These are phyloP conservation scores for Cetoscarus ocellatus DNA, from an alignment of 2,797 vertebrate genomes.

Conservation along the genomic window DNA sequence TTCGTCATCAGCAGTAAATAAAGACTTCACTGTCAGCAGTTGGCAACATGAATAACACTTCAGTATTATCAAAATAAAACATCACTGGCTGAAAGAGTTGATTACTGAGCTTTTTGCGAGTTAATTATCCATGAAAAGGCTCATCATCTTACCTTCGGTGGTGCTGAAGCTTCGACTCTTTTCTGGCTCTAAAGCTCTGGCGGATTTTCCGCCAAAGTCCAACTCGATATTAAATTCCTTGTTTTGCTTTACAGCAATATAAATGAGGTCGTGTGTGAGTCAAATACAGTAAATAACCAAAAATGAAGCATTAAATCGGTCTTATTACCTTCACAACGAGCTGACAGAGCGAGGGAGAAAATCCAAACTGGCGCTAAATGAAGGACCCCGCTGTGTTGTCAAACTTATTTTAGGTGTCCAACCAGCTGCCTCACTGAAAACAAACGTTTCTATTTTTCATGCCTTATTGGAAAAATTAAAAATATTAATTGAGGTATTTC, in stretches of 20 bases:
- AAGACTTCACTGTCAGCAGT: background rate
- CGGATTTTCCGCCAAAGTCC: background rate
- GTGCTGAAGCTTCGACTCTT: background rate
- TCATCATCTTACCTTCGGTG: constrained; percentile 18
- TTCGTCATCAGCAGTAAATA: too few species aligned
- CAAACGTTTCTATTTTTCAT: too few species aligned
- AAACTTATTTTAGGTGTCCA: constrained; percentile 8
- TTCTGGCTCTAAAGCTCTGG: background rate
- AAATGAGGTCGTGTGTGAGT: fast-evolving
- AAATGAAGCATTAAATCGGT: fast-evolving
- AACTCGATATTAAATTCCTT: background rate
- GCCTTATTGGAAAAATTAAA: too few species aligned
- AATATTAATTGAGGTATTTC: too few species aligned
- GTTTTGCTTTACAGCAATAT: fast-evolving
- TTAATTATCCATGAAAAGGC: too few species aligned
- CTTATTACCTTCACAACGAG: fast-evolving
- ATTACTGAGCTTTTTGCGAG: too few species aligned
- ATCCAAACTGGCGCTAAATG: constrained; percentile 79
- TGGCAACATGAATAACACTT: background rate
- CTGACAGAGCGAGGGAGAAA: background rate
- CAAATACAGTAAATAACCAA: fast-evolving
- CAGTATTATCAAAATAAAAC: background rate
- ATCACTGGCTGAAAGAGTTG: too few species aligned
- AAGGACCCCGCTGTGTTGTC: constrained; percentile 75
- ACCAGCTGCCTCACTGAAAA: constrained; percentile 45